Evolutionary conservation across 2,113 vertebrate species (phyloP), one percentile per base, ranked within the genome.

Genomic region (Fukomys damarensis): DNA sequence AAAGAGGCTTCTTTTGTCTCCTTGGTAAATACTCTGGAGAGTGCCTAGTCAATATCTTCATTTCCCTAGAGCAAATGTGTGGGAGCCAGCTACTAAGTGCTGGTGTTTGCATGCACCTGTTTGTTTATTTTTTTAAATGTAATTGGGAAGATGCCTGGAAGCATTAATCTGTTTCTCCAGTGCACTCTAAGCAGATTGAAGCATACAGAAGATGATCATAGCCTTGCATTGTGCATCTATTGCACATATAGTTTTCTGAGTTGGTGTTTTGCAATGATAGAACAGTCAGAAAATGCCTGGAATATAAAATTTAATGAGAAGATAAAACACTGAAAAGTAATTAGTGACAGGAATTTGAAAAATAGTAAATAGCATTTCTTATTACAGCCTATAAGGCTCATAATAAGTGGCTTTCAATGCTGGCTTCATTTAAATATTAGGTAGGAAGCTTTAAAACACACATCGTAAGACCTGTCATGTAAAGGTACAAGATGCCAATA

Each of bases 61-160:
- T 92, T 95, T 93, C 90, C 96, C 87, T 90, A 2, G 41, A 95
- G 92, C 56, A 83, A 89, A 85, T 72, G 87, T 30, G 41, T 30
- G 70, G 43, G 54, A 96, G 81, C 92, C 94, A 97, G 93, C 95
- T 98, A 93, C 93, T 97, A 93, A 97, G 65, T 79, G 96, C 81
- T 79, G 70, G 86, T 95, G 96, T 96, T 95, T 88, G 84, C 81
- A 68, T 4, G 58, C 95, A 97, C 93, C 94, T 98, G 95, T 96
- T 96, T 95, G 94, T 96, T 97, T 98, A 93, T 89, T 95, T 96
- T 95, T 89, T 94, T 5, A 91, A 94, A 96, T 52, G 92, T 96
- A 97, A 95, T 97, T 97, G 95, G 91, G 76, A 90, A 68, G 87
- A 79, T 91, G 95, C 95, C 94, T 97, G 61, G 92, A 91, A 96